Evolutionary conservation across 2,113 vertebrate genomes (phyloP).

Genomic region (Neogobius melanostomus): DNA sequence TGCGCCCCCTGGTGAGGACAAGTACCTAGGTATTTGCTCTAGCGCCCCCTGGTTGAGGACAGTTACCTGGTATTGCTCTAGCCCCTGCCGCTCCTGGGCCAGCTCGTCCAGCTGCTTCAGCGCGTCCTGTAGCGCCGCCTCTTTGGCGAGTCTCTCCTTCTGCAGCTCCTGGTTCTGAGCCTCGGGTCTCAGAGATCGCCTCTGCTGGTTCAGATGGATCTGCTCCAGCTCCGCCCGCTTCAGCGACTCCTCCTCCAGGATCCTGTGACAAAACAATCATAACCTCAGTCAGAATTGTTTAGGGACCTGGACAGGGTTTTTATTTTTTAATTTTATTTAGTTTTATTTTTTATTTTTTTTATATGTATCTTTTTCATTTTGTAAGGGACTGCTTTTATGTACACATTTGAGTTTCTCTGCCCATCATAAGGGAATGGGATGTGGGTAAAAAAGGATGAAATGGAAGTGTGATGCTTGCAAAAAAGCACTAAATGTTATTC

Average conservation of each 20-base stretch:
- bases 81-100: conserved; percentile 84
- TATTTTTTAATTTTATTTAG: too few relatives aligned
- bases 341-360: too few relatives aligned
- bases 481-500: too few relatives aligned
- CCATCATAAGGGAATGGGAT: too few relatives aligned
- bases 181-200: conserved; percentile 85
- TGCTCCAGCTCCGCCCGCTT: conserved; percentile 90
- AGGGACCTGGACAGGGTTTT: too few relatives aligned
- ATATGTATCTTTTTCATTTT: too few relatives aligned
- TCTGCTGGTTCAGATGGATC: conserved; percentile 90
- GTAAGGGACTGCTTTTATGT: too few relatives aligned
- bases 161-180: conserved; percentile 94
- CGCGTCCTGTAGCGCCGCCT: conserved; percentile 86
- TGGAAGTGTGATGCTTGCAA: too few relatives aligned
- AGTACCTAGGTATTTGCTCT: background rate
- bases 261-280: conserved; percentile 62
- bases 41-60: background rate
- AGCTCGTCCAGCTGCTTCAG: conserved; percentile 88
- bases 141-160: conserved; percentile 83
- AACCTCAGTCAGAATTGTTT: too few relatives aligned
- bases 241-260: conserved; percentile 89
- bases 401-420: too few relatives aligned
- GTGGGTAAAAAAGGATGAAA: too few relatives aligned
- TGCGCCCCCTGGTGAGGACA: background rate
- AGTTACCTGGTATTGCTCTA: conserved; percentile 90